These are phyloP conservation scores for Habropoda laboriosa DNA, from an alignment of 1,140 invertebrate genomes.

Conservation along the genomic window DNA sequence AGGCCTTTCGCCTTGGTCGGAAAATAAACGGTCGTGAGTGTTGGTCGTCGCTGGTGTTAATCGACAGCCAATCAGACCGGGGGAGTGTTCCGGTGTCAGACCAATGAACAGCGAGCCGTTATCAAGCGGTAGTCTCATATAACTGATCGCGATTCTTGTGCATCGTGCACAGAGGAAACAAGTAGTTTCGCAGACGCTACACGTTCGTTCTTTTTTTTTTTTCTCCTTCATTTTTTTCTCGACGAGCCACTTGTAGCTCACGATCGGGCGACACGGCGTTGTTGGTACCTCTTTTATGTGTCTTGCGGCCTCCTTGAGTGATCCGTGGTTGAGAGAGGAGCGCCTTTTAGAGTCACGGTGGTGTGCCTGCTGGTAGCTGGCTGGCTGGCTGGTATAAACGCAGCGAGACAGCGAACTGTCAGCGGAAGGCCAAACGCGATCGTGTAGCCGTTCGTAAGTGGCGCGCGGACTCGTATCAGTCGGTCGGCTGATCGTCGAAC, in stretches of 20 bases:
- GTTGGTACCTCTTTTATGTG: too few species aligned
- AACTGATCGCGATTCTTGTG: slow-evolving; percentile 17
- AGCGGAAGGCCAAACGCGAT: slow-evolving; percentile 44
- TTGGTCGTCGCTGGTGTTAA: slow-evolving; percentile 8
- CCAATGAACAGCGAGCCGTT: slow-evolving; percentile 32
- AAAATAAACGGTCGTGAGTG: background rate
- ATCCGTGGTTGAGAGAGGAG: too few species aligned
- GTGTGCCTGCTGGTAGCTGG: background rate
- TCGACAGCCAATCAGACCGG: slow-evolving; percentile 39
- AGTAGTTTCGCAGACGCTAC: too few species aligned
- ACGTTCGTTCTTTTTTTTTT: too few species aligned
- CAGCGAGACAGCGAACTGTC: slow-evolving; percentile 22
- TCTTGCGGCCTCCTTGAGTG: too few species aligned
- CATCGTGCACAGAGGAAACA: slow-evolving; percentile 9
- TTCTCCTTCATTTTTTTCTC: too few species aligned
- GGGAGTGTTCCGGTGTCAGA: slow-evolving; percentile 12
- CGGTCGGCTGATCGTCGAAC: slow-evolving; percentile 40
- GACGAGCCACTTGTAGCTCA: too few species aligned
- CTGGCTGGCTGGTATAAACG: too few species aligned
- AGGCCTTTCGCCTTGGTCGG: slow-evolving; percentile 15
- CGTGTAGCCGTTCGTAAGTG: slow-evolving; percentile 13
- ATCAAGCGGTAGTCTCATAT: slow-evolving; percentile 27
- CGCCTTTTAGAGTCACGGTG: too few species aligned
- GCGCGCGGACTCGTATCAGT: slow-evolving; percentile 40
- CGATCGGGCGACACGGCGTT: too few species aligned